Base-by-base conservation (phyloP, 1,140 invertebrate species). In the Zaprionus lachaisei region DNA sequence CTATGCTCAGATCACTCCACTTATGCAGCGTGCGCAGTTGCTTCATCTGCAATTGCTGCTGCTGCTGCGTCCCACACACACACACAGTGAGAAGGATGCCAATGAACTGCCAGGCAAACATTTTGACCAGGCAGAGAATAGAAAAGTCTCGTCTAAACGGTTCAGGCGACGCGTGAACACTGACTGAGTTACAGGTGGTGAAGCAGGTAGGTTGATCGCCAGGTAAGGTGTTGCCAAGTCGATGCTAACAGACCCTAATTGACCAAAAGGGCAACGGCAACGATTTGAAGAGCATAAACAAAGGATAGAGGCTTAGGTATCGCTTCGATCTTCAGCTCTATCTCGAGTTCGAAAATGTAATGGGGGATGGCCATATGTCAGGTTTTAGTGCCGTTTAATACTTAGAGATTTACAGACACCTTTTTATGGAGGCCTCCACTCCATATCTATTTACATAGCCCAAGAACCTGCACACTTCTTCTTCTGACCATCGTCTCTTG, bases 1-100 rank as follows among this genome's bases (percentile, higher is more conserved):
- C 95, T 47, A 83, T 24, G n/a, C 72, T 83, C 9, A 96, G 76
- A 12, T 94, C 81, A 2, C 94, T 94, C 96, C 96, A 96, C 58
- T 82, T 74, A 61, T 92, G 91, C 3, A 92, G 72, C 15, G 91
- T 91, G 51, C 74, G 71, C 26, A 92, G 77, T 26, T 92, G 61
- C 54, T 92, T 89, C 12, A 80, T 24, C 7, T 61, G 65, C 64
- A 90, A 51, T 17, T 66, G 54, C 56, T 89, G 83, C 70, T 15
- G 31, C 65, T 66, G 56, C 60, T 38, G 17, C 28, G 15, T 60
- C 9, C n/a, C 20, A 9, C 3, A 24, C 24, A 24, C 12, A 9
- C 62, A 17, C 7, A 79, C 31, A 5, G 60, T 28, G 5, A 79
- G 17, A 41, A 81, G 58, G 63, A 89, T 51, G 31, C 26, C 47